Percentiles rank a stretch among this genome's conserved stretches.
These are phyloP conservation scores for Daptonema setosum DNA, from an alignment of 2,888 invertebrate species.

Conservation along the genomic window DNA sequence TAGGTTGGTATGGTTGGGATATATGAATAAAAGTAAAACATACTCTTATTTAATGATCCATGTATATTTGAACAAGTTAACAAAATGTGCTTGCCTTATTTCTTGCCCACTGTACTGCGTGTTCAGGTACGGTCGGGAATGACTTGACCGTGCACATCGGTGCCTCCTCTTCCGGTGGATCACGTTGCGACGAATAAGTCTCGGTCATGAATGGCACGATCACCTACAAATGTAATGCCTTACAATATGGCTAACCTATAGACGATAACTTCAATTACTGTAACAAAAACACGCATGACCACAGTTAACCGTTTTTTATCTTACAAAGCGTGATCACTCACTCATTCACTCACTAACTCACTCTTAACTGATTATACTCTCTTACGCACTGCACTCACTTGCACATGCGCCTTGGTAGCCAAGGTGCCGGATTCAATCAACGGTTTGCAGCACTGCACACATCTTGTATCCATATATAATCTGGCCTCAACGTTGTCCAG, in stretches of 20 bases:
- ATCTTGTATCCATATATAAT: slow-evolving; percentile 25
- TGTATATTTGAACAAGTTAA: too few relatives aligned
- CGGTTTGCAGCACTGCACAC: slow-evolving; percentile 23
- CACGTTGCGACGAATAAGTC: slow-evolving; percentile 27
- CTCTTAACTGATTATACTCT: too few relatives aligned
- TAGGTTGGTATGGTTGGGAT: not conserved
- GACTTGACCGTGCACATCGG: slow-evolving; percentile 32
- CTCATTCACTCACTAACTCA: too few relatives aligned
- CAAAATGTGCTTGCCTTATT: too few relatives aligned
- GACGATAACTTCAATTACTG: too few relatives aligned
- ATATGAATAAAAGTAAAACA: not conserved
- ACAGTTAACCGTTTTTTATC: too few relatives aligned
- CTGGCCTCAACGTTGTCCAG: slow-evolving; percentile 31
- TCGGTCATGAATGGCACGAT: slow-evolving; percentile 30
- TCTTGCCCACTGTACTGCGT: slow-evolving; percentile 33
- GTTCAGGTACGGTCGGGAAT: slow-evolving; percentile 32
- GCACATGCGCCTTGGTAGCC: slow-evolving; percentile 27
- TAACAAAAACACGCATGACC: too few relatives aligned
- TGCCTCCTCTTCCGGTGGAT: slow-evolving; percentile 28
- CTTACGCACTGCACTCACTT: too few relatives aligned
- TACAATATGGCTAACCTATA: too few relatives aligned
- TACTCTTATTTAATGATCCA: not conserved
- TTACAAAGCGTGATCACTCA: too few relatives aligned
- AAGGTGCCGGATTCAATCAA: slow-evolving; percentile 31
- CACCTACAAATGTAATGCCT: too few relatives aligned